Percentiles rank a stretch among this genome's conserved stretches.
These are phyloP conservation scores for Crotalus horridus DNA, from an alignment of 2,113 vertebrate genomes.

Conservation along the genomic window DNA sequence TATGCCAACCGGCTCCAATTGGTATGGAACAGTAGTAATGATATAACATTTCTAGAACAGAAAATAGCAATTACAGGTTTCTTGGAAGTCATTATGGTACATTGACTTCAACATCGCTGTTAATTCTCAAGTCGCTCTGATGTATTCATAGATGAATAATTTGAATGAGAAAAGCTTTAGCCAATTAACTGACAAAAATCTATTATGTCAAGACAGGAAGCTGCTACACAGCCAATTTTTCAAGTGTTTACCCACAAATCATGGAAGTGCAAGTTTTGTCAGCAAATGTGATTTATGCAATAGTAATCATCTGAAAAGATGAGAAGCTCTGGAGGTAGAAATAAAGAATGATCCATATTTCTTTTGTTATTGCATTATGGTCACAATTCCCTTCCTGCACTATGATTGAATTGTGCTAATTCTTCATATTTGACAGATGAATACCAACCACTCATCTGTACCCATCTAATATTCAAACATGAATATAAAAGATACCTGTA, in stretches of 20 bases:
- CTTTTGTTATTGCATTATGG: not conserved
- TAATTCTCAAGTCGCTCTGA: conserved; percentile 14
- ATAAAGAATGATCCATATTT: not conserved
- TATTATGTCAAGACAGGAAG: conserved; percentile 1
- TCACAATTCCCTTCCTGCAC: not conserved
- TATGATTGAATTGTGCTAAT: not conserved
- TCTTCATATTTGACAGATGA: not conserved
- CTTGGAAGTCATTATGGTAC: not conserved
- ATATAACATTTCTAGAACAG: not conserved
- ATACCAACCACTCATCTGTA: not conserved
- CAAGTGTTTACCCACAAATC: conserved; percentile 31
- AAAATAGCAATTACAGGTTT: not conserved
- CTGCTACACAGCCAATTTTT: conserved; percentile 3
- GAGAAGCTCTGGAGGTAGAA: conserved; percentile 1
- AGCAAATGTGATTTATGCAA: not conserved
- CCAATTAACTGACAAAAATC: conserved; percentile 33
- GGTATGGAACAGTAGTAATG: too few relatives aligned
- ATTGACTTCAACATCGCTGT: not conserved
- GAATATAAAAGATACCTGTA: not conserved
- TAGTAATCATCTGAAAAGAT: conserved; percentile 2
- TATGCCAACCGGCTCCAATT: not conserved
- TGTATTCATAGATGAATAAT: conserved; percentile 26
- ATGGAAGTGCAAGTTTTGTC: conserved; percentile 1
- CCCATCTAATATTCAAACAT: not conserved
- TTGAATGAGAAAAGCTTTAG: conserved; percentile 14